Evolutionary conservation across 2,797 vertebrate genomes (phyloP).

Genomic region (Pithecia hirsuta): DNA sequence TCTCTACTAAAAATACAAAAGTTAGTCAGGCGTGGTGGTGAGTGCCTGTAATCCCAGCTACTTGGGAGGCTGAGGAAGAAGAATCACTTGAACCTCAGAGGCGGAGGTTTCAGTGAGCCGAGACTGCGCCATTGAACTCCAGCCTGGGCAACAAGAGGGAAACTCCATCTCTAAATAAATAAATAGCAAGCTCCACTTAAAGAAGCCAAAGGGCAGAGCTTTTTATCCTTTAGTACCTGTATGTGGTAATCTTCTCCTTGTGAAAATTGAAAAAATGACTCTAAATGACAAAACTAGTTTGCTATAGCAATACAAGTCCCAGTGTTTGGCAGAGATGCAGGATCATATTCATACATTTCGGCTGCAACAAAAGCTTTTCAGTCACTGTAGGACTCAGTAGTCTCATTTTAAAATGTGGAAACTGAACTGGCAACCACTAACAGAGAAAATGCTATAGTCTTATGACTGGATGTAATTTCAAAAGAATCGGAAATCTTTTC

Average conservation of each 20-base stretch:
- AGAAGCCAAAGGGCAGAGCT: neutral
- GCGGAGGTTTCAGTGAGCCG: neutral
- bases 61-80: neutral
- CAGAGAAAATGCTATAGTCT: neutral
- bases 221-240: neutral
- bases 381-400: neutral
- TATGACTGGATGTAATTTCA: neutral
- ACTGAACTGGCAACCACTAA: neutral
- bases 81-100: neutral
- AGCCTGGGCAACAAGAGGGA: neutral
- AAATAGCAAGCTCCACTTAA: neutral
- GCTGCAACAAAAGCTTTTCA: neutral
- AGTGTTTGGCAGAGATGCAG: neutral
- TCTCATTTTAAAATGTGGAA: neutral
- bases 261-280: neutral
- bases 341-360: neutral
- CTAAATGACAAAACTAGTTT: constrained; percentile 2
- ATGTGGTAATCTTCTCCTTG: neutral
- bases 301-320: neutral
- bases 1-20: neutral
- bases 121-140: neutral
- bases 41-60: neutral
- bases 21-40: neutral
- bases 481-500: neutral
- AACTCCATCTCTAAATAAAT: neutral